Base-by-base conservation (phyloP, 2,113 vertebrate species). In the Macquaria australasica region DNA sequence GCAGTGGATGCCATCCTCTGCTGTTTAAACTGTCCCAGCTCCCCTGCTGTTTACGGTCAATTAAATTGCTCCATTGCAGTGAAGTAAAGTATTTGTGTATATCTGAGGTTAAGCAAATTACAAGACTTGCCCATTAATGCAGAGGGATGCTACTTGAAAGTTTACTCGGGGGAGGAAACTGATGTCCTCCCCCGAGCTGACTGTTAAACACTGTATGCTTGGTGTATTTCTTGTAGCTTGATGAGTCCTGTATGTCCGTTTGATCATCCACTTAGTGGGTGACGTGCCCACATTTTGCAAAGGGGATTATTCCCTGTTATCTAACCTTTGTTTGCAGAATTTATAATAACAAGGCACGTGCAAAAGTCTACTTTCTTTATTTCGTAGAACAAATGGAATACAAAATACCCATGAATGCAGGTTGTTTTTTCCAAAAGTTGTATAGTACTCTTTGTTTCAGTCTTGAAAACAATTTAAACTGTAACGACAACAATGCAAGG, bases 21-120 rank as follows among this genome's bases (percentile, higher is more conserved):
- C 77, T 82, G 73, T 77, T 60, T 78, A 48, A 88, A 77, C 68
- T 55, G 62, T 81, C 72, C 64, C 62, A 39, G 77, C 72, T 84
- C 48, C 71, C 67, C 77, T 79, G 68, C 77, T 79, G 41, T 86
- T 87, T 79, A 79, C 6, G 31, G 79, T 82, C 87, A 90, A 55
- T 86, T 74, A 64, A 50, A 86, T 56, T 50, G 51, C 64, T 78
- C 84, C 53, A 62, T 76, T 78, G 74, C 23, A 31, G 59, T 75
- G 5, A 79, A 84, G 41, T 78, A 9, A 85, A 83, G 75, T 74
- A 70, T 87, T 88, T 79, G 66, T 84, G 75, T 41, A 70, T 60
- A 59, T 62, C 37, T 15, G 20, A 82, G 82, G 74, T 86, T 72
- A 74, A 86, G 63, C 56, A 81, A 84, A 86, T 73, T 31, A 23